Evolutionary conservation across 2,888 invertebrate genomes (phyloP), one percentile per base, ranked within the genome.

Genomic region (Cosmopolites sordidus): DNA sequence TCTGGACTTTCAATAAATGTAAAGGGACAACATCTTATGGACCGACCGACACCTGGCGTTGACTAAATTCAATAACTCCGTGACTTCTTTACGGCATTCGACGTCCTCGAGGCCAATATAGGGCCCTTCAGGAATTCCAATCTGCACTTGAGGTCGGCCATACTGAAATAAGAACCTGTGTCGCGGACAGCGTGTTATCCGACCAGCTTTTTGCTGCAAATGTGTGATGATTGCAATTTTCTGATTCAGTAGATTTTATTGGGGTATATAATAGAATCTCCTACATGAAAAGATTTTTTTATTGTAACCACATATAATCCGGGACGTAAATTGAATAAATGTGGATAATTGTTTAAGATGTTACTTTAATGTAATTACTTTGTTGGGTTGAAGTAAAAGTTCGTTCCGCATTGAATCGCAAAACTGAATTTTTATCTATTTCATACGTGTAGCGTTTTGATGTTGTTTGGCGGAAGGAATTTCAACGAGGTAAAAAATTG

Each of bases 21-120:
- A 47, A 47, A 17, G 45, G 39, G 47, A 27, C 47, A 40, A 39
- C 47, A 47, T 47, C 38, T 47, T 47, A 47, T 47, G 38, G 47
- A 6, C 29, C 39, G 29, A 43, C 44, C 48, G 29, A 53, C 48
- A 53, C 53, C 53, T 53, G 48, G 44, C 44, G 37, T 53, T 44
- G 52, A 48, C 41, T 53, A 45, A 53, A 53, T 53, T 53, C 48
- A 53, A 53, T 48, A 53, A 48, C 44, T 41, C 37, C 43, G 53
- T 48, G 53, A 53, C 53, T 48, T 33, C 33, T 47, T 53, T 43
- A 12, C 48, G 40, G 43, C 9, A 39, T 48, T 33, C n/a, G 33
- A 12, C 33, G 33, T 33, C 43, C 52, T 54, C 30, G 18, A 45
- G 38, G 49, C 49, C 54, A 42, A 50, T 50, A 49, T 43, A 29